These are phyloP conservation scores for Guaruba guarouba DNA, from an alignment of 2,113 vertebrate species.

Conservation along the genomic window DNA sequence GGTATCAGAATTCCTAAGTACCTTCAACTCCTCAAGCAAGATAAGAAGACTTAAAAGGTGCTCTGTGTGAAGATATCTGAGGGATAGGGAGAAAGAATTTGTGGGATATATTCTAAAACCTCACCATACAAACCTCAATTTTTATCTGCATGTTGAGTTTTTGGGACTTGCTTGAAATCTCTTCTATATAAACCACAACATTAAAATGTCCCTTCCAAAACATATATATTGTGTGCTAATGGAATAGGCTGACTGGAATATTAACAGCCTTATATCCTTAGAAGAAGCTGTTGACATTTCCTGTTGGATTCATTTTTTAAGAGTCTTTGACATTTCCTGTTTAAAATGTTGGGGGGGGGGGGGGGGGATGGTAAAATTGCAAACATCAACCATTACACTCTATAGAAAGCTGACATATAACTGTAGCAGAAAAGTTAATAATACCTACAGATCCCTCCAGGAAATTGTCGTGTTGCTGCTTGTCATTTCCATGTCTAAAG, in stretches of 20 bases:
- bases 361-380: not conserved
- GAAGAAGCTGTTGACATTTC: not conserved
- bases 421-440: conserved; percentile 13
- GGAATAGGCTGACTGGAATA: not conserved
- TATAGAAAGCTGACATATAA: conserved; percentile 4
- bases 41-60: not conserved
- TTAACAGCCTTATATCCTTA: not conserved
- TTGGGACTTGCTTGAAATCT: not conserved
- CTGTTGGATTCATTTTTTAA: not conserved
- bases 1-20: not conserved
- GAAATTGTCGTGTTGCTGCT: conserved; percentile 2
- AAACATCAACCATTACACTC: not conserved
- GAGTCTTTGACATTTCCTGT: not conserved
- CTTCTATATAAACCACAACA: not conserved
- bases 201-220: not conserved
- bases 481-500: not conserved
- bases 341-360: not conserved
- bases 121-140: not conserved
- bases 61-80: not conserved
- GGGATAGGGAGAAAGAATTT: not conserved
- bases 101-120: not conserved
- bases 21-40: not conserved
- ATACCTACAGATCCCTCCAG: not conserved
- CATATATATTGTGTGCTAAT: not conserved
- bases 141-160: not conserved